These are phyloP conservation scores for Odontomachus brunneus DNA, from an alignment of 1,140 invertebrate species.

Conservation along the genomic window DNA sequence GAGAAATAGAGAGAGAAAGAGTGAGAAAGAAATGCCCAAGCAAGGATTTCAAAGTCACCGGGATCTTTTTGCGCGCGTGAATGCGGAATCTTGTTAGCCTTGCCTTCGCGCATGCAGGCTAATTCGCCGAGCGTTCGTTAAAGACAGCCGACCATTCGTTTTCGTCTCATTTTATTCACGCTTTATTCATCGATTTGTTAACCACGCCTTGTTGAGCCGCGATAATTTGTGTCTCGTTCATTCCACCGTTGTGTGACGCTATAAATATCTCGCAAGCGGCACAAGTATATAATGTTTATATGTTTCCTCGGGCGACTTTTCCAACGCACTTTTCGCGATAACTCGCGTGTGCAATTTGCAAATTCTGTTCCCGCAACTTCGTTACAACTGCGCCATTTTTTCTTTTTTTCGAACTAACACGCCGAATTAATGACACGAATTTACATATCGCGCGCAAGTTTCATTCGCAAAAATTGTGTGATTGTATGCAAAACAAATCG, in stretches of 20 bases:
- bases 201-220: not conserved
- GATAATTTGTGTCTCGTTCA: no score
- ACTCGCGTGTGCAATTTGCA: no score
- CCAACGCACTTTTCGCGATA: no score
- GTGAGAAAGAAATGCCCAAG: no score
- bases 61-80: conserved; percentile 11
- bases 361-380: no score
- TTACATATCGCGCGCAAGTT: not conserved
- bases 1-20: no score
- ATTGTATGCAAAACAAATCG: conserved; percentile 2
- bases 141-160: conserved; percentile 2
- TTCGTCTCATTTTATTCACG: not conserved
- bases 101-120: conserved; percentile 31
- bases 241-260: no score
- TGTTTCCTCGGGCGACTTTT: no score
- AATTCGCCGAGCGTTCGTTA: conserved; percentile 29
- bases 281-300: no score
- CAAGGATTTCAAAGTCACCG: conserved; percentile 45
- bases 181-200: not conserved
- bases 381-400: no score
- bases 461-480: not conserved
- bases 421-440: not conserved
- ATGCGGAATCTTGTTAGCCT: conserved; percentile 46
- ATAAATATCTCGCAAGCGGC: no score
- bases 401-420: not conserved